These are phyloP conservation scores for Calypte anna DNA, from an alignment of 2,113 vertebrate genomes.

Conservation along the genomic window DNA sequence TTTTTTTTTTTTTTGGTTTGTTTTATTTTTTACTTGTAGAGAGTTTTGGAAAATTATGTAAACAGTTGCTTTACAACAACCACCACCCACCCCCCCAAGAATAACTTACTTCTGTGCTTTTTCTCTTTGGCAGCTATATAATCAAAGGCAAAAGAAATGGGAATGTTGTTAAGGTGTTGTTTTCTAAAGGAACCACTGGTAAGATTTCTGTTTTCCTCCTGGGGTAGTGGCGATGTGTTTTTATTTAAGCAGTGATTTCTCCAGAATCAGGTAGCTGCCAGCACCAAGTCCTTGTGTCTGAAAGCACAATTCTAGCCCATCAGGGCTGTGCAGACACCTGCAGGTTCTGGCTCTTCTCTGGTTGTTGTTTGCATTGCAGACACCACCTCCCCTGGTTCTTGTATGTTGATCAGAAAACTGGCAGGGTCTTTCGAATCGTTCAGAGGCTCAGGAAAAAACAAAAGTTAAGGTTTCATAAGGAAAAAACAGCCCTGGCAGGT, in stretches of 20 bases:
- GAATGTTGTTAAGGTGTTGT: constrained; percentile 40
- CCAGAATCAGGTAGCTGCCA: constrained; percentile 36
- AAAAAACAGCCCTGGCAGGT: constrained; percentile 59
- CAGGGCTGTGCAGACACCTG: constrained; percentile 27
- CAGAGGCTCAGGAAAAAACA: constrained; percentile 72
- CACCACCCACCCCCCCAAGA: background rate
- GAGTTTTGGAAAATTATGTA: constrained; percentile 54
- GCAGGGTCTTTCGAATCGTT: constrained; percentile 51
- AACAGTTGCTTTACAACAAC: constrained; percentile 55
- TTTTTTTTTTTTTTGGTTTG: too few species aligned
- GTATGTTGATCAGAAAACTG: constrained; percentile 32
- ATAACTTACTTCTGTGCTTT: constrained; percentile 69
- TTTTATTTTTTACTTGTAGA: constrained; percentile 51
- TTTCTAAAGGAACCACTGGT: constrained; percentile 68
- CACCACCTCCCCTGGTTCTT: constrained; percentile 25
- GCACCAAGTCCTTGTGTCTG: constrained; percentile 30
- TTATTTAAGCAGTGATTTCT: constrained; percentile 54
- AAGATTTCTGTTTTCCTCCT: constrained; percentile 32
- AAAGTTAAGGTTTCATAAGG: constrained; percentile 30
- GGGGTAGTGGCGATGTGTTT: constrained; percentile 16
- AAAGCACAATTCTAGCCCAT: constrained; percentile 65
- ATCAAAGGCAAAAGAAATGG: constrained; percentile 73
- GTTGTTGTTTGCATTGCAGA: constrained; percentile 30
- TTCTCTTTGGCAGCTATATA: constrained; percentile 81
- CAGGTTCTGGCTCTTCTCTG: constrained; percentile 1